Evolutionary conservation across 2,113 vertebrate species (phyloP), one percentile per base, ranked within the genome.

Genomic region (Cephalopholis sonnerati): DNA sequence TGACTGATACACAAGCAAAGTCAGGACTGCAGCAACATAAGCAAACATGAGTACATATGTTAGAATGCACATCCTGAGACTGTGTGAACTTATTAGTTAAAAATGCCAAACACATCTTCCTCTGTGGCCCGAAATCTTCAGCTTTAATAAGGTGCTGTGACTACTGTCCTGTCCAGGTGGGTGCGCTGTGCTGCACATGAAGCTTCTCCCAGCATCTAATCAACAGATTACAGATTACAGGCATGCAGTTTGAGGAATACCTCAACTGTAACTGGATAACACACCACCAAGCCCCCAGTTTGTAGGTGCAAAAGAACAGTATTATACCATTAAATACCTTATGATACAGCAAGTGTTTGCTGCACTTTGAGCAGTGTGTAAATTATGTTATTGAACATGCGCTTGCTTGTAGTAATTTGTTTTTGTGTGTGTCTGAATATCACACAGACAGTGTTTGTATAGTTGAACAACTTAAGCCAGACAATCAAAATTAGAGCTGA

Each of bases 131-230:
- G 4, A 44, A 22, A 53, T 8, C 4, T 46, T n/a, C 13, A 36
- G 50, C 29, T 17, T 32, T 29, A 58, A 24, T 22, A 74, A 24
- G 41, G 13, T 58, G 51, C 46, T 54, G n/a, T 69, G 36, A 70
- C 44, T 74, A 46, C 53, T 57, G 39, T 54, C 36, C 25, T 76
- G 69, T 67, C 79, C 77, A 83, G 68, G 70, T 76, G 85, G 79
- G 71, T 59, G 84, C 41, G 41, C 81, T 78, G 71, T 89, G 59
- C 53, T 39, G 70, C 64, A 81, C 41, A 36, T 55, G 64, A 77
- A 74, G 11, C 54, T 44, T 50, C 25, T 67, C 27, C 32, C 20
- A 2, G n/a, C 11, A 51, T 54, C 25, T 8, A 24, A 55, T 82
- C 44, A 64, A 46, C 32, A 79, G 54, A 84, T 62, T n/a, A 46